Conservation (phyloP, 2,113 vertebrate genomes). For the Anarrhichthys ocellatus region DNA sequence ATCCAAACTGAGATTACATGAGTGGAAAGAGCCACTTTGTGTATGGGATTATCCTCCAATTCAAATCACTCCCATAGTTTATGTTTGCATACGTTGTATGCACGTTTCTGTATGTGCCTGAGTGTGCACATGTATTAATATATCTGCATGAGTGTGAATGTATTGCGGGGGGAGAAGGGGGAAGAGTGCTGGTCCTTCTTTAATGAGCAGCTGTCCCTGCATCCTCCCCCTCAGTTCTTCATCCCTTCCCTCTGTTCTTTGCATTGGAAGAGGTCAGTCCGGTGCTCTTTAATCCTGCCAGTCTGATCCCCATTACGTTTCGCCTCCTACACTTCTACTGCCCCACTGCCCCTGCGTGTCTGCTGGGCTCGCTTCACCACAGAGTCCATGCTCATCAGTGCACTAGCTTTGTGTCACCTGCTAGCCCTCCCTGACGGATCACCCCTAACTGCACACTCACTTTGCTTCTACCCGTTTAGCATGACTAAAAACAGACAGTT, state of each 20-base stretch:
- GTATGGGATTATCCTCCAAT: slow-evolving; percentile 66
- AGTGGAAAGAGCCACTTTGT: slow-evolving; percentile 81
- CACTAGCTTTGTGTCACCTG: slow-evolving; percentile 30
- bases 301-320: slow-evolving; percentile 81
- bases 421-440: slow-evolving; percentile 6
- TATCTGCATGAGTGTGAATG: not conserved
- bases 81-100: not conserved
- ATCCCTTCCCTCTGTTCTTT: slow-evolving; percentile 49
- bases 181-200: not conserved
- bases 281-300: slow-evolving; percentile 75
- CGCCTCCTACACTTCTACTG: slow-evolving; percentile 73
- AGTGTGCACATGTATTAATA: not conserved
- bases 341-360: slow-evolving; percentile 67
- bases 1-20: slow-evolving; percentile 73
- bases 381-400: not conserved
- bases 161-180: not conserved
- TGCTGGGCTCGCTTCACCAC: not conserved
- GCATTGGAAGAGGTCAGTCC: slow-evolving; percentile 63
- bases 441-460: not conserved
- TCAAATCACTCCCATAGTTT: slow-evolving; percentile 52
- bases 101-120: not conserved
- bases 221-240: slow-evolving; percentile 34
- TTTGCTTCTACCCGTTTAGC: not conserved
- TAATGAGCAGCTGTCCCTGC: slow-evolving; percentile 68
- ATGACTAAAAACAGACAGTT: slow-evolving; percentile 20